Evolutionary conservation across 2,113 vertebrate species (phyloP).

Genomic region (Mungos mungo): DNA sequence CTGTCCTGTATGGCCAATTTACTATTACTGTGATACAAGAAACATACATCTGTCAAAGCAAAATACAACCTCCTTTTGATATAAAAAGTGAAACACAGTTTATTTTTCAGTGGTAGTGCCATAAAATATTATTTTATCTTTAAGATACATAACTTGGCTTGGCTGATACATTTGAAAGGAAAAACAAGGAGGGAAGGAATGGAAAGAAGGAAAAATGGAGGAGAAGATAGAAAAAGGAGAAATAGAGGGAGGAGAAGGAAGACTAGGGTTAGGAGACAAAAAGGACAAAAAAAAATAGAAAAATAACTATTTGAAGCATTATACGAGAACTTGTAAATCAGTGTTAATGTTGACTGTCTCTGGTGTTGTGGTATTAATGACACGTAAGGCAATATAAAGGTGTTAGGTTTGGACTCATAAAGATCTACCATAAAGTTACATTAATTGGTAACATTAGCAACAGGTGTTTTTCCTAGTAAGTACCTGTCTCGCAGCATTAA

Average conservation of each 20-base stretch:
- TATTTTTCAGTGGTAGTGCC: background rate
- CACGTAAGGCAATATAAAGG: background rate
- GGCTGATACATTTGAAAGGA: background rate
- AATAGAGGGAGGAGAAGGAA: background rate
- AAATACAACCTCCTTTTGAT: background rate
- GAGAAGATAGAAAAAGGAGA: too few relatives aligned
- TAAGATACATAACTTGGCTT: background rate
- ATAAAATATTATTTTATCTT: background rate
- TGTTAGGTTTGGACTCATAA: background rate
- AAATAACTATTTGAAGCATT: background rate
- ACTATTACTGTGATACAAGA: background rate
- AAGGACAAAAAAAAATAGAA: background rate
- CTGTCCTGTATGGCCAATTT: background rate
- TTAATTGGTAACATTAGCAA: conserved; percentile 65
- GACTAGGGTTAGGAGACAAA: too few relatives aligned
- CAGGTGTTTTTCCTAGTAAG: conserved; percentile 57
- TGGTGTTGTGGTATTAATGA: background rate
- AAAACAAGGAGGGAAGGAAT: background rate
- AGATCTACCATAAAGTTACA: conserved; percentile 8
- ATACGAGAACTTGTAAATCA: background rate
- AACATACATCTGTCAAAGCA: background rate
- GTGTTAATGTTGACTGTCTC: background rate
- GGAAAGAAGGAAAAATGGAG: rapidly evolving
- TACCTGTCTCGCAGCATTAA: conserved; percentile 46
- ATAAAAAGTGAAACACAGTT: background rate